These are phyloP conservation scores for Tapirus indicus DNA, from an alignment of 2,797 vertebrate species.

Conservation along the genomic window DNA sequence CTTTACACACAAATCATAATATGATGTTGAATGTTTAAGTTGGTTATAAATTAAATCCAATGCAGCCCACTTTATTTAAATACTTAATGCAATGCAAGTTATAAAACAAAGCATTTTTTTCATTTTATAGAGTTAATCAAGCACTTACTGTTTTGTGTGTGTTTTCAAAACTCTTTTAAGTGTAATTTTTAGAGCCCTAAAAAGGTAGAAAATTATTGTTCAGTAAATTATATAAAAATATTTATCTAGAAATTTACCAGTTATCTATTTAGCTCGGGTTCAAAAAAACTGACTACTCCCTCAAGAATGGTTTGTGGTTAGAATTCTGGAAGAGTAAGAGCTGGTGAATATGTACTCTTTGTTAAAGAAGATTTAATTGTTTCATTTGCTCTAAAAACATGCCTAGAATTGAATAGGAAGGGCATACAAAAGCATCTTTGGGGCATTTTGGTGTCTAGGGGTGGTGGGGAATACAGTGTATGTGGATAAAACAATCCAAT, in stretches of 20 bases:
- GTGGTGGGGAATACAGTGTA: neutral
- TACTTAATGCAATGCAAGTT: conserved; percentile 61
- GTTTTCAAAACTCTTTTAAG: conserved; percentile 61
- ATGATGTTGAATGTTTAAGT: conserved; percentile 42
- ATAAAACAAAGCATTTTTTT: conserved; percentile 32
- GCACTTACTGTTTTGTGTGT: conserved; percentile 26
- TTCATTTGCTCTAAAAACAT: conserved; percentile 62
- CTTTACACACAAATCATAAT: conserved; percentile 55
- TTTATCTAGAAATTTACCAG: conserved; percentile 70
- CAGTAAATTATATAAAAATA: conserved; percentile 76
- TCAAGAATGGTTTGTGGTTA: conserved; percentile 60
- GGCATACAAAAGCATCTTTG: neutral
- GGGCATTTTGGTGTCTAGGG: neutral
- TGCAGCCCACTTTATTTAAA: conserved; percentile 58
- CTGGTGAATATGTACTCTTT: conserved; percentile 58
- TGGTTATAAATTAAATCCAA: conserved; percentile 72
- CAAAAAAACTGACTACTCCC: conserved; percentile 71
- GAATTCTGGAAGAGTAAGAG: conserved; percentile 56
- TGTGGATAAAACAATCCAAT: neutral
- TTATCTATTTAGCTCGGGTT: conserved; percentile 78
- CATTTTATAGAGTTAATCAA: conserved; percentile 52
- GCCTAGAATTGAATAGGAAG: conserved; percentile 25
- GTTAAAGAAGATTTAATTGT: conserved; percentile 56
- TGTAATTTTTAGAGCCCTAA: neutral
- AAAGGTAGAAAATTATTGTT: conserved; percentile 55